These are phyloP conservation scores for Petrolisthes manimaculis DNA, from an alignment of 2,888 invertebrate species.

Conservation along the genomic window DNA sequence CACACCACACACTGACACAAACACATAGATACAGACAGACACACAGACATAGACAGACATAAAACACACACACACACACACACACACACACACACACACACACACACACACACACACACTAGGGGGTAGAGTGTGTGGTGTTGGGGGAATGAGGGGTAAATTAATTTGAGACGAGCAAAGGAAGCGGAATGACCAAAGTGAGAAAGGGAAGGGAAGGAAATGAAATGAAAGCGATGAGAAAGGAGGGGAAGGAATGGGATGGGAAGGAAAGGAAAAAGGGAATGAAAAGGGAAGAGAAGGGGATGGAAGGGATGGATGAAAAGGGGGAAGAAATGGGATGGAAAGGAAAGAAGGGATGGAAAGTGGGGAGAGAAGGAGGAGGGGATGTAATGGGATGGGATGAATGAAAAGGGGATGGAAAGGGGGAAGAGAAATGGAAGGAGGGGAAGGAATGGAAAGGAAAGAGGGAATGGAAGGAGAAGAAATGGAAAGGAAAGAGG, in stretches of 20 bases:
- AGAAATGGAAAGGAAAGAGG: not conserved
- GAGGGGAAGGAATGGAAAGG: not conserved
- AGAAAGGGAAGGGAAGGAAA: slow-evolving; percentile 1
- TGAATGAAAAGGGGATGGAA: no score
- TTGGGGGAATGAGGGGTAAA: not conserved
- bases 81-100: not conserved
- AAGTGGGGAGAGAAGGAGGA: not conserved
- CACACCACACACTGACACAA: no score
- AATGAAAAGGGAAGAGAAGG: not conserved
- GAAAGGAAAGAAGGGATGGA: not conserved
- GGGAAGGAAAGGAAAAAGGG: not conserved
- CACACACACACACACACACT: not conserved
- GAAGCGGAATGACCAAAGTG: not conserved
- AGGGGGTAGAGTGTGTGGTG: not conserved
- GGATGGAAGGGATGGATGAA: not conserved
- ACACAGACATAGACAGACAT: no score
- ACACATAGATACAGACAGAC: no score
- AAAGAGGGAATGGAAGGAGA: not conserved
- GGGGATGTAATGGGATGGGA: not conserved
- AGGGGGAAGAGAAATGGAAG: not conserved
- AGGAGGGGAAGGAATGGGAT: not conserved
- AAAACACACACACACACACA: not conserved
- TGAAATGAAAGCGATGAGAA: no score
- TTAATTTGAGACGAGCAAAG: not conserved
- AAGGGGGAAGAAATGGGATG: not conserved